Evolutionary conservation across 2,888 invertebrate species (phyloP).

Genomic region (Parnassius apollo): DNA sequence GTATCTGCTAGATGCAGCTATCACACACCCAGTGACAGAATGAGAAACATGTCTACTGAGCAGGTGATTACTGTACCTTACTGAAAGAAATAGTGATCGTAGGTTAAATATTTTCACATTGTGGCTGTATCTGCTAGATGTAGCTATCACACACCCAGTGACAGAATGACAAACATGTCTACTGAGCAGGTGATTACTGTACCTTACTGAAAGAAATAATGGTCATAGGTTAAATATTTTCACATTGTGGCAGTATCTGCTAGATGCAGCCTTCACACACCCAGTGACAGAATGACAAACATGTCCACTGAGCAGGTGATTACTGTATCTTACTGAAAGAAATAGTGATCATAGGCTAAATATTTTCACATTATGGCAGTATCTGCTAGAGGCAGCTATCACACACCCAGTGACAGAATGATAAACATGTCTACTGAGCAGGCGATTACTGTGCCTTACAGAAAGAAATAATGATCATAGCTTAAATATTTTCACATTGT

Average conservation of each 20-base stretch:
- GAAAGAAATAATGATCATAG: neutral
- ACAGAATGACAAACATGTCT: neutral
- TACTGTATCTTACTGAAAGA: too few relatives aligned
- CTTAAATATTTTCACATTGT: neutral
- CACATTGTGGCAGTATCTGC: neutral
- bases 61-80: neutral
- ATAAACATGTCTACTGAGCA: slow-evolving; percentile 28
- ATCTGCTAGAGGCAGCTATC: slow-evolving; percentile 9
- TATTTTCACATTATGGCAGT: neutral
- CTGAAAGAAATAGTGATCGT: too few relatives aligned
- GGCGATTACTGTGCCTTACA: neutral
- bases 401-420: slow-evolving; percentile 27
- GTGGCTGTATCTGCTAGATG: slow-evolving; percentile 34
- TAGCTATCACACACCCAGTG: slow-evolving; percentile 1
- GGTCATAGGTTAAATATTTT: too few relatives aligned
- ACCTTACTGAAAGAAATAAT: too few relatives aligned
- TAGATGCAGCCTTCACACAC: slow-evolving; percentile 11
- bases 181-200: neutral
- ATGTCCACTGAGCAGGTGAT: neutral
- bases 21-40: slow-evolving; percentile 31
- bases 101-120: slow-evolving; percentile 24
- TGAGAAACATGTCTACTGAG: slow-evolving; percentile 4
- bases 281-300: slow-evolving; percentile 14
- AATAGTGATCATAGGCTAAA: too few relatives aligned
- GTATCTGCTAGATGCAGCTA: too few relatives aligned